Evolutionary conservation across 2,797 vertebrate species (phyloP), one percentile per base, ranked within the genome.

Genomic region (Tenualosa thibaudeaui): DNA sequence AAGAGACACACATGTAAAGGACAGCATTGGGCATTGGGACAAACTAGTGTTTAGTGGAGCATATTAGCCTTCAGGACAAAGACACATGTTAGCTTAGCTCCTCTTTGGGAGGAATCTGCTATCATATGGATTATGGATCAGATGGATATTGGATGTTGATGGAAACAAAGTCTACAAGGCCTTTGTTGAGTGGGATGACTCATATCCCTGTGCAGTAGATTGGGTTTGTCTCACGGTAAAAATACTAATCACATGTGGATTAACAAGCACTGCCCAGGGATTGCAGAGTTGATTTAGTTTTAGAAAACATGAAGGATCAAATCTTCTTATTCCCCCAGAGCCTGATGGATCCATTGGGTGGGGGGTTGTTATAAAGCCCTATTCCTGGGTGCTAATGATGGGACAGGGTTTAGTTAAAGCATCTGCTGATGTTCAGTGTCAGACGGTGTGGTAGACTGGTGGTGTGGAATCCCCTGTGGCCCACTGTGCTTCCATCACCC

Each of bases 401-500:
- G 24, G 43, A 43, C 37, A 40, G 19, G 31, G 68, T 75, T 43
- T 3, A 46, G 5, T 43, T 15, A 71, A 40, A 71, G 60, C 31
- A 6, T 75, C 37, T 75, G 8, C 37, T 78, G 71, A 22, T 43
- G 50, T 3, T n/a, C 40, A 37, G 2, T 75, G 2, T 17, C 31
- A 40, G 1, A 43, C 9, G 10, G 68, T 75, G 62, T 24, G 40
- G 37, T 7, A 19, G 68, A 19, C 31, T 43, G 15, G 37, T 75
- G 4, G 15, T 75, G 37, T 75, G 68, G 31, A 5, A 78, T 43
- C 17, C 71, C 43, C 40, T 78, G 19, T 46, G 60, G 81, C 87
- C 91, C 87, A 89, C 50, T 85, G 83, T 89, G 90, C 88, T 93
- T 93, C 92, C 90, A 90, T 95, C 89, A 91, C 87, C 93, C 93